Conservation (phyloP, 2,888 invertebrate genomes). For the Craniophora ligustri region DNA sequence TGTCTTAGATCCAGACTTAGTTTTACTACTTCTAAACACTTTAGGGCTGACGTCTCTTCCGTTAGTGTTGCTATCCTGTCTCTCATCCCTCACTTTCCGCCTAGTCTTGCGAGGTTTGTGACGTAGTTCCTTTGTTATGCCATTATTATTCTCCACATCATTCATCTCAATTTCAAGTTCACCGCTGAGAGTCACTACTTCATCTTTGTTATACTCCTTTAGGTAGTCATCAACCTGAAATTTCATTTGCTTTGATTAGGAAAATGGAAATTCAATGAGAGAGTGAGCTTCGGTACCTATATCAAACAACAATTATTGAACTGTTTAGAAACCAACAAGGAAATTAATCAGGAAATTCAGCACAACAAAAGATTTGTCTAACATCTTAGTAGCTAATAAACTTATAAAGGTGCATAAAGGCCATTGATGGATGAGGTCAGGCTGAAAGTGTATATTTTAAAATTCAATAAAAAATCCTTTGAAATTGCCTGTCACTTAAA, state of each 20-base stretch:
- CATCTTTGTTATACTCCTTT: constrained; percentile 86
- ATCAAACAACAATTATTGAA: too few relatives aligned
- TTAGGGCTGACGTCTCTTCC: constrained; percentile 84
- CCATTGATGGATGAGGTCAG: too few relatives aligned
- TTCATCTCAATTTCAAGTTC: constrained; percentile 85
- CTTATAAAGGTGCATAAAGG: too few relatives aligned
- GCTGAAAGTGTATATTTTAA: too few relatives aligned
- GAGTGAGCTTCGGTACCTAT: too few relatives aligned
- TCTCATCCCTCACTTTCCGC: constrained; percentile 80
- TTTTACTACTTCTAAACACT: constrained; percentile 80
- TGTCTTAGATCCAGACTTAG: constrained; percentile 72
- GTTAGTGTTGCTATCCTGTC: constrained; percentile 75
- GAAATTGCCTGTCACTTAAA: too few relatives aligned
- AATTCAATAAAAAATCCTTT: too few relatives aligned
- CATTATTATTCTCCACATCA: constrained; percentile 84
- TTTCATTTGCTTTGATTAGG: too few relatives aligned
- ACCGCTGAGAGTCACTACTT: constrained; percentile 84
- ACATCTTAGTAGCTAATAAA: too few relatives aligned
- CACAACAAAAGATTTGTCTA: too few relatives aligned
- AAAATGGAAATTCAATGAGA: too few relatives aligned
- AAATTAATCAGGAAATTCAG: background rate
- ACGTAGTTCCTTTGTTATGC: constrained; percentile 73
- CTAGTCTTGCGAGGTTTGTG: constrained; percentile 82
- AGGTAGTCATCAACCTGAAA: constrained; percentile 84
- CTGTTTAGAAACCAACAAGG: too few relatives aligned